Evolutionary conservation across 2,797 vertebrate species (phyloP).

Genomic region (Nyctibius grandis): DNA sequence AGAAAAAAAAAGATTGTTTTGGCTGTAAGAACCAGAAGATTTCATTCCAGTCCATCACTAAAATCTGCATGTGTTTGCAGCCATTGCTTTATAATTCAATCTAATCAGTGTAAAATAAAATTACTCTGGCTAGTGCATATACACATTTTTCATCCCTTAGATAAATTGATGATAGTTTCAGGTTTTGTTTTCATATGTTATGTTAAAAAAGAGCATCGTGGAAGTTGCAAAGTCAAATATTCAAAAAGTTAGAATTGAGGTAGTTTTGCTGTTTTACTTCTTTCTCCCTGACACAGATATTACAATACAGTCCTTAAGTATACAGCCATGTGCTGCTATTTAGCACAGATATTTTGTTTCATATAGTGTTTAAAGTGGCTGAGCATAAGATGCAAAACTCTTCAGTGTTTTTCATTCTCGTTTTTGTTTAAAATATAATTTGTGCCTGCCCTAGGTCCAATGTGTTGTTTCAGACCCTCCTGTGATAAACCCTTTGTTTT

Average conservation of each 20-base stretch:
- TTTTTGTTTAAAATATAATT: not conserved
- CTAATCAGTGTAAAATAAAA: not conserved
- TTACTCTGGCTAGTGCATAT: not conserved
- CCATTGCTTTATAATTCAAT: not conserved
- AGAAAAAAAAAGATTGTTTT: not conserved
- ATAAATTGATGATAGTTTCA: not conserved
- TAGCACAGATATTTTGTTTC: not conserved
- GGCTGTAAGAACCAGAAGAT: not conserved
- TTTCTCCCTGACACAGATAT: not conserved
- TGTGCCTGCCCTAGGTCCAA: fast-evolving
- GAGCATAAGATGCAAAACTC: not conserved
- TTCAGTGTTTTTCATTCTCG: not conserved
- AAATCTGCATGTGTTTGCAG: not conserved
- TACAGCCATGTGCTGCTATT: not conserved
- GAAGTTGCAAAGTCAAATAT: not conserved
- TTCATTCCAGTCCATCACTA: not conserved
- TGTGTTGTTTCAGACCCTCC: not conserved
- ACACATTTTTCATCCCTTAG: not conserved
- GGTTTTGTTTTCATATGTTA: not conserved
- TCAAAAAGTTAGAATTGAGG: not conserved
- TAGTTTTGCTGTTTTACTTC: not conserved
- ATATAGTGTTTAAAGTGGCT: not conserved
- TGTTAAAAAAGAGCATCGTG: not conserved
- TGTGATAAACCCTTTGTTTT: not conserved
- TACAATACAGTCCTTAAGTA: not conserved